phyloP scores from a whole-genome alignment of 2,113 vertebrate genomes.

The Sturnus vulgaris region DNA sequence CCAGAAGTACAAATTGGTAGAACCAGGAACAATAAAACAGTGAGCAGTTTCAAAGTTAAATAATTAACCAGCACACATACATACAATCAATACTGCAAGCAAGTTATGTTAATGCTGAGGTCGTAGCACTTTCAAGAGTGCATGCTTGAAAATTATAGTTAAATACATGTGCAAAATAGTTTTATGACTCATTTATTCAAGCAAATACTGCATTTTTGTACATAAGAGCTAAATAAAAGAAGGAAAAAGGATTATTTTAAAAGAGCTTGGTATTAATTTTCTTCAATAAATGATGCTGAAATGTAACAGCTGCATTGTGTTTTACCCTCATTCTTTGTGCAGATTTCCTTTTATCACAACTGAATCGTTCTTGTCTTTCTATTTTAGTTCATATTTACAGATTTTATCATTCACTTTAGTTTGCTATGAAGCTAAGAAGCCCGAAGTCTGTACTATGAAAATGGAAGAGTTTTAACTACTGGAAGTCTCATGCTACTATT shows the following conservation, averaged over 20 bases:
- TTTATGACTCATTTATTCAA: not conserved
- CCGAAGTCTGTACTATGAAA: not conserved
- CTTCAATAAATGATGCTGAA: not conserved
- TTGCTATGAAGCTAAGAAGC: not conserved
- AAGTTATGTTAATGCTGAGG: not conserved
- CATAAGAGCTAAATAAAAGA: not conserved
- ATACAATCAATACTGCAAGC: not conserved
- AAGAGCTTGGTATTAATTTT: not conserved
- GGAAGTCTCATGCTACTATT: not conserved
- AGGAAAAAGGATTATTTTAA: not conserved
- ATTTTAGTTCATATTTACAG: not conserved
- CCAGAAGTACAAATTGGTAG: not conserved
- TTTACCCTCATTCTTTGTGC: not conserved
- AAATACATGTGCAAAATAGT: not conserved
- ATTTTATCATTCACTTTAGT: not conserved
- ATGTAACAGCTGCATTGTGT: slow-evolving; percentile 22
- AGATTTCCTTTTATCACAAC: slow-evolving; percentile 22
- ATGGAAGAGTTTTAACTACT: not conserved
- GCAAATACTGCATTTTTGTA: not conserved
- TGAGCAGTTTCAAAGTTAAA: not conserved
- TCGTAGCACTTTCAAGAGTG: not conserved
- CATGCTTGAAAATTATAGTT: not conserved
- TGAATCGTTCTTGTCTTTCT: slow-evolving; percentile 7
- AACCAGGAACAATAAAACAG: not conserved
- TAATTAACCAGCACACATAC: not conserved